Base-by-base conservation (phyloP, 2,888 invertebrate genomes). In the Nasonovia ribisnigri region DNA sequence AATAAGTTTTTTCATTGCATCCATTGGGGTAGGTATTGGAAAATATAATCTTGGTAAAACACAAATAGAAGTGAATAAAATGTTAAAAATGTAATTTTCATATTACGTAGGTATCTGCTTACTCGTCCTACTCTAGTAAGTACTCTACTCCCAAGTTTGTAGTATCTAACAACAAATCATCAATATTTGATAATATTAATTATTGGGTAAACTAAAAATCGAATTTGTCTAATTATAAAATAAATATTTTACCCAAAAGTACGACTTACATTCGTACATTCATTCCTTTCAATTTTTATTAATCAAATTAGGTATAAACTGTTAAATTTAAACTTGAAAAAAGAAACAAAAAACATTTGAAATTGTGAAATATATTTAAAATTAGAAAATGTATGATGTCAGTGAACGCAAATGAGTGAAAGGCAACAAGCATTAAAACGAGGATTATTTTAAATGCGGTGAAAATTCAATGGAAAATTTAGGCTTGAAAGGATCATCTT, bases 1-100 rank as follows among this genome's bases (percentile, higher is more conserved):
- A 88, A 92, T 67, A 77, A 88, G 48, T 42, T 51, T 51, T 51
- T 88, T 92, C 51, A 42, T 88, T 87, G 36, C 36, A 77, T 8
- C 20, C 20, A 36, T 77, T 36, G n/a, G 36, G 67, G 67, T 43
- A 16, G 54, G 57, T 43, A 57, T 84, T 43, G 13, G 5, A 57
- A 67, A 60, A 48, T 67, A 87, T 60, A 60, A 87, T 60, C 46
- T 60, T 87, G 8, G 8, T 48, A n/a, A 36, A 26, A 92, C 51
- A 67, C 42, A 36, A 36, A 77, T 29, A n/a, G 4, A 42, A 42
- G n/a, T 24, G n/a, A 54, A 84, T 42, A 16, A 42, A 42, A 92
- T 1, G 48, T 51, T 88, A 10, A 67, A 67, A 88, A 43, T 48
- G 20, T 42, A 88, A 92, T 77, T 88, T 88, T 24, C 46, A 57